Conservation (phyloP, 35 echinoderm and acorn worm species). For the Heliocidaris erythrogramma region DNA sequence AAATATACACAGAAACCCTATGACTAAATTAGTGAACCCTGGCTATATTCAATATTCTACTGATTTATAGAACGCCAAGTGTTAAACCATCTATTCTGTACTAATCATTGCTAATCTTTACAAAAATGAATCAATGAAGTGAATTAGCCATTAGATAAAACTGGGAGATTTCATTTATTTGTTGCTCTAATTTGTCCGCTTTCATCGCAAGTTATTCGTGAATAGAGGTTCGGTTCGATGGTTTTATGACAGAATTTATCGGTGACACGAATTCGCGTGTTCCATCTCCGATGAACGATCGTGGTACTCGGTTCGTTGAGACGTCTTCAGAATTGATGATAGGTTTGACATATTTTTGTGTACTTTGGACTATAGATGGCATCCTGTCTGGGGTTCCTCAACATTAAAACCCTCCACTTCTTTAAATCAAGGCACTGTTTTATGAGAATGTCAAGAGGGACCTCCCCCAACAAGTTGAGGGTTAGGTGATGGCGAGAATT, state of each 20-base stretch:
- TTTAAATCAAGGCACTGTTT: not conserved
- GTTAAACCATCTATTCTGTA: no score
- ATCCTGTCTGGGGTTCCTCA: not conserved
- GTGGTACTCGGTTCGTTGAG: not conserved
- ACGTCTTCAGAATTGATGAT: not conserved
- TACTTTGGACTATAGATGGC: slow-evolving; percentile 10
- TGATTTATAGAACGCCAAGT: no score
- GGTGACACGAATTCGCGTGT: not conserved
- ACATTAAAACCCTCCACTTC: not conserved
- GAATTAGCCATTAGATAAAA: no score
- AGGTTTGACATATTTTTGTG: not conserved
- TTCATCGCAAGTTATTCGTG: no score
- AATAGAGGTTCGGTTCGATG: not conserved
- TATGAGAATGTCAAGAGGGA: not conserved
- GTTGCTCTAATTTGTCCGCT: no score
- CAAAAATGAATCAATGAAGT: no score
- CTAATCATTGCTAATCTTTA: no score
- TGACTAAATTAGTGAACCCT: no score
- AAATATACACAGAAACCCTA: no score
- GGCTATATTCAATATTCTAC: no score
- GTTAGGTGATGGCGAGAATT: not conserved
- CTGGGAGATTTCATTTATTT: no score
- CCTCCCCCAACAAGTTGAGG: not conserved
- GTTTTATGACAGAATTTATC: not conserved
- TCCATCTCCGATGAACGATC: not conserved